phyloP scores from a whole-genome alignment of 2,113 vertebrate genomes.

The Grallaria varia region DNA sequence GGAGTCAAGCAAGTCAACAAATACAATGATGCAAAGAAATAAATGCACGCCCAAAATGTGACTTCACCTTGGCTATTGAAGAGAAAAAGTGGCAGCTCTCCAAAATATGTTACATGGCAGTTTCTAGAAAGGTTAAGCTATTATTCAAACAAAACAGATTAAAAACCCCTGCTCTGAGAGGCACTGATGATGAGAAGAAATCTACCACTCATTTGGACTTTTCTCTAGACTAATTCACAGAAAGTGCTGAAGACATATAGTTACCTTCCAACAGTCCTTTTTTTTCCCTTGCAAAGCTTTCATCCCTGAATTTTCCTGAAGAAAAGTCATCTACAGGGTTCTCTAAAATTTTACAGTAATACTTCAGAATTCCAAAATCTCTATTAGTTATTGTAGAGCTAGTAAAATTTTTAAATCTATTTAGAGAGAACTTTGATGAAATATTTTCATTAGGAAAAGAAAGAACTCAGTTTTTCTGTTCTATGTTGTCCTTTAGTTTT shows the following conservation, averaged over 20 bases:
- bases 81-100: not conserved
- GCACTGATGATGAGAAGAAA: not conserved
- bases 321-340: not conserved
- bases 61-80: not conserved
- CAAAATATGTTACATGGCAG: fast-evolving
- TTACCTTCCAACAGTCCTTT: not conserved
- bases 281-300: not conserved
- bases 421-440: not conserved
- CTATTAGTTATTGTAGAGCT: not conserved
- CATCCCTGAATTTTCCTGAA: not conserved
- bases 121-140: not conserved
- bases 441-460: not conserved
- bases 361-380: not conserved
- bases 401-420: not conserved
- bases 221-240: not conserved
- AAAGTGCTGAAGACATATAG: not conserved
- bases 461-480: not conserved
- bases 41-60: not conserved
- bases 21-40: not conserved
- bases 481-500: not conserved
- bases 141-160: not conserved
- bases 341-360: not conserved
- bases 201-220: not conserved
- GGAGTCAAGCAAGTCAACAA: not conserved
- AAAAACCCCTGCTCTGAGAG: not conserved